Percentiles rank a stretch among this genome's conserved stretches.
Evolutionary conservation across 2,888 invertebrate species (phyloP).

Genomic region (Geotrupes spiniger): DNA sequence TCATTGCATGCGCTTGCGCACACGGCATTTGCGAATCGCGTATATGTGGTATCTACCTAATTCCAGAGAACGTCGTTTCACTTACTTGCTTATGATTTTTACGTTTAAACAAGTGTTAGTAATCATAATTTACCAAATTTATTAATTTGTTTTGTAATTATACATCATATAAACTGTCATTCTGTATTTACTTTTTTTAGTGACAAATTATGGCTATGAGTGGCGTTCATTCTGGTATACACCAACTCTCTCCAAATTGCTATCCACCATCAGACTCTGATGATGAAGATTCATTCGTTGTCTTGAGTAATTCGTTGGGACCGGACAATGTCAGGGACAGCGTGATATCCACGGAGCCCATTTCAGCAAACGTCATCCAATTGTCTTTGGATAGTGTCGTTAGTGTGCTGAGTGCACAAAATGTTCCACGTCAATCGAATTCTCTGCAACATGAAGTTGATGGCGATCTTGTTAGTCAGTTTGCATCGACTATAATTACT

Average conservation of each 20-base stretch:
- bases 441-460: conserved; percentile 11
- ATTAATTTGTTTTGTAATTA: too few relatives aligned
- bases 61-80: too few relatives aligned
- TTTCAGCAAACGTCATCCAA: conserved; percentile 15
- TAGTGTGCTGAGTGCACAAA: conserved; percentile 7
- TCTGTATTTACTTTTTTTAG: background rate
- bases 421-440: background rate
- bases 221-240: conserved; percentile 20
- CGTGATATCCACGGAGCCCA: conserved; percentile 16
- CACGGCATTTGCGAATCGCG: too few relatives aligned
- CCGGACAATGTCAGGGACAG: conserved; percentile 11
- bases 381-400: conserved; percentile 13
- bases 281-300: conserved; percentile 43
- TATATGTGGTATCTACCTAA: too few relatives aligned
- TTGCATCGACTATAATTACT: conserved; percentile 19
- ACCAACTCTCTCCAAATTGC: conserved; percentile 28
- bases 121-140: too few relatives aligned
- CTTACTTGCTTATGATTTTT: too few relatives aligned
- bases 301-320: conserved; percentile 29
- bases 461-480: background rate
- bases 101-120: too few relatives aligned
- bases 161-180: too few relatives aligned
- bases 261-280: conserved; percentile 34
- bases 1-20: too few relatives aligned
- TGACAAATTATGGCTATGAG: background rate